These are phyloP conservation scores for Gopherus flavomarginatus DNA, from an alignment of 2,113 vertebrate species.

Conservation along the genomic window DNA sequence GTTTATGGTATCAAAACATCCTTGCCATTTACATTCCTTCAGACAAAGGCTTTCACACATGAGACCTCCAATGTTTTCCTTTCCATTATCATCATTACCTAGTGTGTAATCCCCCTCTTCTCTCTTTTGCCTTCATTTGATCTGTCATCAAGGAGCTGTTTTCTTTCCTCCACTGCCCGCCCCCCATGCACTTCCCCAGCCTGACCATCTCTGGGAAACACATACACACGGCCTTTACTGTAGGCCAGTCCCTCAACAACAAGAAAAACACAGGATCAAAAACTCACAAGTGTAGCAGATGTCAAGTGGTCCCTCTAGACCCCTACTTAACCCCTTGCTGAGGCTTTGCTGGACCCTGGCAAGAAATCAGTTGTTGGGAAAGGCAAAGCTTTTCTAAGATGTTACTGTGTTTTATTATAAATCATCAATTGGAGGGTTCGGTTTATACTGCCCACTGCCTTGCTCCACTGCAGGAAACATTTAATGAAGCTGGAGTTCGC, in stretches of 20 bases:
- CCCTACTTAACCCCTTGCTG: slow-evolving; percentile 81
- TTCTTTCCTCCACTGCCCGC: slow-evolving; percentile 57
- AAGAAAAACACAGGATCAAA: slow-evolving; percentile 80
- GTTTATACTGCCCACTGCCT: slow-evolving; percentile 36
- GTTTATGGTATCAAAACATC: slow-evolving; percentile 52
- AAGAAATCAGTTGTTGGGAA: slow-evolving; percentile 72
- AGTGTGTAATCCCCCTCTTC: slow-evolving; percentile 74
- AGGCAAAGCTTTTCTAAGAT: slow-evolving; percentile 59
- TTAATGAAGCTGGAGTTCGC: slow-evolving; percentile 50
- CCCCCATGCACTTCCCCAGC: not conserved
- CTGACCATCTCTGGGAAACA: not conserved
- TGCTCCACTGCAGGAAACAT: slow-evolving; percentile 43
- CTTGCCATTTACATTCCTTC: slow-evolving; percentile 11
- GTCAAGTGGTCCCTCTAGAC: slow-evolving; percentile 86
- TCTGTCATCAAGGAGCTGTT: slow-evolving; percentile 81
- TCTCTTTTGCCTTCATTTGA: slow-evolving; percentile 78
- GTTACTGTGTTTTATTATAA: slow-evolving; percentile 59
- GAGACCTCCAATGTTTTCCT: slow-evolving; percentile 73
- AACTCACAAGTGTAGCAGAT: slow-evolving; percentile 82
- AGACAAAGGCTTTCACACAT: slow-evolving; percentile 63
- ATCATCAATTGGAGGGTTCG: slow-evolving; percentile 39
- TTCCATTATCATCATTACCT: slow-evolving; percentile 72
- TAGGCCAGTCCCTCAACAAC: slow-evolving; percentile 69
- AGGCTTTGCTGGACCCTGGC: slow-evolving; percentile 72
- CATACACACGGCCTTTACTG: slow-evolving; percentile 61